A percentile compares a stretch with the other conserved stretches of the same genome.
phyloP scores from a whole-genome alignment of 2,113 vertebrate species.

The Carassius gibelio region DNA sequence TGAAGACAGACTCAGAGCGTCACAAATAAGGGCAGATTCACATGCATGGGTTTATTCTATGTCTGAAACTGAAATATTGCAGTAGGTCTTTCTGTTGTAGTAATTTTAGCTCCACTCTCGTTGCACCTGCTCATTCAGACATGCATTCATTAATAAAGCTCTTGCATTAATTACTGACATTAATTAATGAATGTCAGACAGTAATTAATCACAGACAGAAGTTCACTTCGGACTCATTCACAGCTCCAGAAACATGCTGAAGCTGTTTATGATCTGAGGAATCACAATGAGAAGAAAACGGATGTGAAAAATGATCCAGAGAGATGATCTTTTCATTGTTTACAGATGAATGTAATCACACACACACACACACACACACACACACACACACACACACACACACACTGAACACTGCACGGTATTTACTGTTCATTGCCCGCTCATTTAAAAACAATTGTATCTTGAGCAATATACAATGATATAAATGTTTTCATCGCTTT shows the following conservation, averaged over 20 bases:
- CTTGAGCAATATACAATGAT: too few species aligned
- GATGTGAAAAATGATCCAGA: background rate
- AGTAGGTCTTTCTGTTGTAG: background rate
- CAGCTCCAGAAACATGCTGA: background rate
- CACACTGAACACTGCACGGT: background rate
- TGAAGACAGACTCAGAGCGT: background rate
- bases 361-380: background rate
- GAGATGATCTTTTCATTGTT: background rate
- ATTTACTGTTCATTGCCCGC: too few species aligned
- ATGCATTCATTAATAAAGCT: background rate
- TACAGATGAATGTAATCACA: too few species aligned
- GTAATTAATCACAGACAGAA: background rate
- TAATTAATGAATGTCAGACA: background rate
- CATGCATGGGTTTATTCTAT: background rate
- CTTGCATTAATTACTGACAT: background rate
- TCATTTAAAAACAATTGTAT: too few species aligned
- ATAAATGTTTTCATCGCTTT: too few species aligned
- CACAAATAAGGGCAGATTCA: background rate
- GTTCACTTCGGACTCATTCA: background rate
- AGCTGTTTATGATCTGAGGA: background rate
- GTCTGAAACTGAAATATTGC: background rate
- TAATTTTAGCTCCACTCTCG: background rate
- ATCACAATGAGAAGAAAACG: background rate
- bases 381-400: background rate
- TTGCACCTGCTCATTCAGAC: constrained; percentile 9